Evolutionary conservation across 2,113 vertebrate species (phyloP).

Genomic region (Eolophus roseicapilla): DNA sequence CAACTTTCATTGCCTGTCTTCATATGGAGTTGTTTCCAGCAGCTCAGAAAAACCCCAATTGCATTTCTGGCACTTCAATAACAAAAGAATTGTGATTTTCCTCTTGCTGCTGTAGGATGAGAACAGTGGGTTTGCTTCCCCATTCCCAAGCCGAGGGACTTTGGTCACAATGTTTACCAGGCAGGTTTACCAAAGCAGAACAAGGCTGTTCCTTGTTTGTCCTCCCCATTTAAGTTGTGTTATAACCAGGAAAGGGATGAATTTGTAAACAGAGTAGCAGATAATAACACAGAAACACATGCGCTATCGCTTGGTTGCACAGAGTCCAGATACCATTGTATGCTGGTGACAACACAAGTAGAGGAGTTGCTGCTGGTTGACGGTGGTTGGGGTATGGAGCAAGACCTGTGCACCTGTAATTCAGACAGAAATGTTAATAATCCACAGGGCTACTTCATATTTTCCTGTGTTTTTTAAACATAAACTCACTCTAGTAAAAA

Average conservation of each 20-base stretch:
- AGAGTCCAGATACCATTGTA: fast-evolving
- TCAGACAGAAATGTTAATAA: not conserved
- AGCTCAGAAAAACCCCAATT: not conserved
- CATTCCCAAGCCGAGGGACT: fast-evolving
- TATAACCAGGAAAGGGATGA: not conserved
- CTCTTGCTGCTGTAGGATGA: fast-evolving
- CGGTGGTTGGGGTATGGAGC: no score
- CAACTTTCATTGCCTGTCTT: not conserved
- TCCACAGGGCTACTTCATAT: not conserved
- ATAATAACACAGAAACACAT: fast-evolving
- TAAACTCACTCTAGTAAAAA: not conserved
- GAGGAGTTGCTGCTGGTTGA: not conserved
- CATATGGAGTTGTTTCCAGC: not conserved
- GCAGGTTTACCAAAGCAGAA: not conserved
- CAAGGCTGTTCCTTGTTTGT: not conserved
- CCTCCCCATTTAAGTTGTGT: not conserved
- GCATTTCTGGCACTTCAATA: not conserved
- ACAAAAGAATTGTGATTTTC: not conserved
- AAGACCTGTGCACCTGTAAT: not conserved
- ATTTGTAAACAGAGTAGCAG: not conserved
- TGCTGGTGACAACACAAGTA: not conserved
- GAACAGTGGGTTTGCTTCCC: not conserved
- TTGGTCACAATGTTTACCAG: not conserved
- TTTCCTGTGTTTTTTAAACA: not conserved
- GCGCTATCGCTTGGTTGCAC: not conserved